These are phyloP conservation scores for Antheraea assamensis DNA, from an alignment of 2,888 invertebrate genomes.

Conservation along the genomic window DNA sequence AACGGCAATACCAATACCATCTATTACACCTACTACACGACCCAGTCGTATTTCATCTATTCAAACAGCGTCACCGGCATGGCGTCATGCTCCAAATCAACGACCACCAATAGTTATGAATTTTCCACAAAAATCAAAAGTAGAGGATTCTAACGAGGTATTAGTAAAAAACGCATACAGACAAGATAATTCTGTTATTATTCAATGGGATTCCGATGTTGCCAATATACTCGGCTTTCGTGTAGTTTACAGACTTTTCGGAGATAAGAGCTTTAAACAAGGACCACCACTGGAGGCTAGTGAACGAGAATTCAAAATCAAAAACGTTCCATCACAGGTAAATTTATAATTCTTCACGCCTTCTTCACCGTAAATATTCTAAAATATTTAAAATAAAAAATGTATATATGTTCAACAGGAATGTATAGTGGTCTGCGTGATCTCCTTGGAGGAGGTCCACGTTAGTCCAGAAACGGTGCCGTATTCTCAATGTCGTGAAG, in stretches of 20 bases:
- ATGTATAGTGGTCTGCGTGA: conserved; percentile 96
- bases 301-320: conserved; percentile 95
- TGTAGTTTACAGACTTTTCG: conserved; percentile 94
- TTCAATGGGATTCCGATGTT: conserved; percentile 95
- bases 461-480: conserved; percentile 94
- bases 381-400: conserved; percentile 12
- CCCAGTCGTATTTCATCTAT: conserved; percentile 40
- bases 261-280: conserved; percentile 94
- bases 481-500: conserved; percentile 93
- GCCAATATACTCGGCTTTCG: conserved; percentile 94
- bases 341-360: not conserved
- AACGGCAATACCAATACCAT: conserved; percentile 29
- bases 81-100: conserved; percentile 81
- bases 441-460: conserved; percentile 93
- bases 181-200: conserved; percentile 93
- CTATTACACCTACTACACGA: conserved; percentile 59
- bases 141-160: conserved; percentile 88
- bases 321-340: conserved; percentile 94
- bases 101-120: conserved; percentile 88
- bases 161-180: conserved; percentile 92
- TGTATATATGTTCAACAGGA: conserved; percentile 81
- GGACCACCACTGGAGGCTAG: conserved; percentile 94
- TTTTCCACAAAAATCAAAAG: conserved; percentile 85
- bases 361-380: not conserved
- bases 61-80: conserved; percentile 62